Evolutionary conservation across 1,140 invertebrate species (phyloP).

Genomic region (Paralvinella palmiformis): DNA sequence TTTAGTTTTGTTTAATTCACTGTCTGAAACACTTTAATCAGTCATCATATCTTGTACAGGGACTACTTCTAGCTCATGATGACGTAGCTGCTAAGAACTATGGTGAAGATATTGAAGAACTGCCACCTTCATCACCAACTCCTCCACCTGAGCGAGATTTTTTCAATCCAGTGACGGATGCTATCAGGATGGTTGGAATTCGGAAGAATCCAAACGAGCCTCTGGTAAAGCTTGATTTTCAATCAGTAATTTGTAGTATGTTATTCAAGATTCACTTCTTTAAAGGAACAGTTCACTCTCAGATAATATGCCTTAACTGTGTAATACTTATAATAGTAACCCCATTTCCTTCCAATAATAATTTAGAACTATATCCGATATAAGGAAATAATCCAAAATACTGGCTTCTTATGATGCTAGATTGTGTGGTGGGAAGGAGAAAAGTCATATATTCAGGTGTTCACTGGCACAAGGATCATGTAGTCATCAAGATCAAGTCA

Average conservation of each 20-base stretch:
- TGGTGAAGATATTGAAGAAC: too few relatives aligned
- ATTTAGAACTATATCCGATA: too few relatives aligned
- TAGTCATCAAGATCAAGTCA: too few relatives aligned
- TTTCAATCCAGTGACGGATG: constrained; percentile 66
- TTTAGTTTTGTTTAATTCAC: too few relatives aligned
- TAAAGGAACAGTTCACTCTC: too few relatives aligned
- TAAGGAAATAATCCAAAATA: too few relatives aligned
- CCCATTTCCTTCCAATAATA: too few relatives aligned
- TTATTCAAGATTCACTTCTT: constrained; percentile 41
- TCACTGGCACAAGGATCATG: too few relatives aligned
- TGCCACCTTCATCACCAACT: constrained; percentile 68
- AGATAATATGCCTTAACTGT: neutral
- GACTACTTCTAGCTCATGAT: constrained; percentile 85
- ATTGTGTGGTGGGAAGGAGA: too few relatives aligned
- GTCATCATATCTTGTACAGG: constrained; percentile 55
- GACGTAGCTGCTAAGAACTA: constrained; percentile 92
- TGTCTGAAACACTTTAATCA: neutral
- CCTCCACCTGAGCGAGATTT: constrained; percentile 9
- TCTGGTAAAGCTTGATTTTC: constrained; percentile 64
- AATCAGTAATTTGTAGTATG: constrained; percentile 68
- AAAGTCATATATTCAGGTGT: too few relatives aligned
- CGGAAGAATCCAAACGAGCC: constrained; percentile 90
- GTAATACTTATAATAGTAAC: neutral
- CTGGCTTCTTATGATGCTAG: too few relatives aligned
- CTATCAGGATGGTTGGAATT: constrained; percentile 92